These are phyloP conservation scores for Hirtodrosophila duncani DNA, from an alignment of 2,888 invertebrate species.

Conservation along the genomic window DNA sequence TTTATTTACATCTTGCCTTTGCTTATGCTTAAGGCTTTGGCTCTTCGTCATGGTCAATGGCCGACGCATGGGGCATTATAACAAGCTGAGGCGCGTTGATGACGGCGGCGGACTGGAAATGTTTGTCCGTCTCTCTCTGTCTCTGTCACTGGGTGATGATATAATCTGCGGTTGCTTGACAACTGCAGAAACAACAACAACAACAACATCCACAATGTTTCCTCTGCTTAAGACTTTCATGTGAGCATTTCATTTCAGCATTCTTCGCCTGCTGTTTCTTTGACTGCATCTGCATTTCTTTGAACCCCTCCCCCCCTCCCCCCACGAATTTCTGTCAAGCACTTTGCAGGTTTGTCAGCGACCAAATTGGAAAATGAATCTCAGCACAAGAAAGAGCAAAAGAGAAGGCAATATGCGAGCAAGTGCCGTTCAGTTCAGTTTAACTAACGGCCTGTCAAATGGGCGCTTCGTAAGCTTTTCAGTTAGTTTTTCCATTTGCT, in stretches of 20 bases:
- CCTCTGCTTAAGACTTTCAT: conserved; percentile 41
- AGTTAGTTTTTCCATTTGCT: conserved; percentile 44
- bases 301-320: conserved; percentile 16
- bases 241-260: conserved; percentile 26
- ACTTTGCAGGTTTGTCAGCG: conserved; percentile 47
- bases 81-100: conserved; percentile 8
- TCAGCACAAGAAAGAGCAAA: neutral
- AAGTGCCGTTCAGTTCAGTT: conserved; percentile 50
- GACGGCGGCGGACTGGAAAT: conserved; percentile 22
- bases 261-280: conserved; percentile 6
- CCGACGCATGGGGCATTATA: conserved; percentile 72
- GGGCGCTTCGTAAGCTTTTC: conserved; percentile 47
- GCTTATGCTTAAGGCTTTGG: conserved; percentile 13
- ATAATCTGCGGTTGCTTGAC: conserved; percentile 66
- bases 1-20: conserved; percentile 69
- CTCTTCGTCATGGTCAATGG: conserved; percentile 76
- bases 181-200: conserved; percentile 31
- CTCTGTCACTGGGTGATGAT: conserved; percentile 60
- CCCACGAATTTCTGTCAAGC: conserved; percentile 12
- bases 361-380: conserved; percentile 41
- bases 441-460: conserved; percentile 47
- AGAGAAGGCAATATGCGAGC: conserved; percentile 4
- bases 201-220: conserved; percentile 18
- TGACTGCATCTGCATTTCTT: conserved; percentile 37
- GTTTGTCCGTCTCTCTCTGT: conserved; percentile 1